phyloP scores from a whole-genome alignment of 2,113 vertebrate genomes.

The Oxyura jamaicensis region DNA sequence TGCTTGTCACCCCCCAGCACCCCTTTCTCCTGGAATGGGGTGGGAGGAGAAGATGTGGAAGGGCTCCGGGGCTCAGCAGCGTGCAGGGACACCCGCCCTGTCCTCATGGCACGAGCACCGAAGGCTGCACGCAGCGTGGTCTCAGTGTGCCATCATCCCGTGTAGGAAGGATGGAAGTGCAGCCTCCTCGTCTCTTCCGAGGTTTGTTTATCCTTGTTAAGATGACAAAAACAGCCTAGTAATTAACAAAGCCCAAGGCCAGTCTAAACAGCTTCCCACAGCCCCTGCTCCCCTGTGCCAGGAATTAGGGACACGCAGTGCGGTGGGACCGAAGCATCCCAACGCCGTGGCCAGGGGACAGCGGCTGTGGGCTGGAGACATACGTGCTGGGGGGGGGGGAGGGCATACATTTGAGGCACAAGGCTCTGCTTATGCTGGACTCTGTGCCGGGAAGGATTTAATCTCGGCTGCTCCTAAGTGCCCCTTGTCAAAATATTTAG shows the following conservation, averaged over 20 bases:
- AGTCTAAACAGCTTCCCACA: conserved; percentile 36
- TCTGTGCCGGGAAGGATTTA: not conserved
- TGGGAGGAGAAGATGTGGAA: not conserved
- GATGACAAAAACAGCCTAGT: not conserved
- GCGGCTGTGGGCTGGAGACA: fast-evolving
- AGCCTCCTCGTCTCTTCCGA: not conserved
- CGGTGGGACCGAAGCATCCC: not conserved
- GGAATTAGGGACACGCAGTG: not conserved
- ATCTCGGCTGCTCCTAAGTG: not conserved
- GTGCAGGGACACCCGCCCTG: not conserved
- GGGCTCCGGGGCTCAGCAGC: not conserved
- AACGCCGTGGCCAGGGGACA: not conserved
- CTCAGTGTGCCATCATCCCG: fast-evolving
- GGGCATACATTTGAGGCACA: fast-evolving
- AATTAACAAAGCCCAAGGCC: not conserved
- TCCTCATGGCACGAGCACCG: fast-evolving
- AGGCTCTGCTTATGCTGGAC: not conserved
- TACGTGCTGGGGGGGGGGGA: not conserved
- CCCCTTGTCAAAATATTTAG: conserved; percentile 40
- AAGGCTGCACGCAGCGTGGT: no score
- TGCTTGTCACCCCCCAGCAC: not conserved
- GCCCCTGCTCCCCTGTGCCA: not conserved
- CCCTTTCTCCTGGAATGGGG: not conserved
- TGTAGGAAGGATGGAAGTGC: not conserved
- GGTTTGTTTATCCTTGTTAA: conserved; percentile 43